phyloP scores from a whole-genome alignment of 2,797 vertebrate species.

The Oceanodroma leucorhoa region DNA sequence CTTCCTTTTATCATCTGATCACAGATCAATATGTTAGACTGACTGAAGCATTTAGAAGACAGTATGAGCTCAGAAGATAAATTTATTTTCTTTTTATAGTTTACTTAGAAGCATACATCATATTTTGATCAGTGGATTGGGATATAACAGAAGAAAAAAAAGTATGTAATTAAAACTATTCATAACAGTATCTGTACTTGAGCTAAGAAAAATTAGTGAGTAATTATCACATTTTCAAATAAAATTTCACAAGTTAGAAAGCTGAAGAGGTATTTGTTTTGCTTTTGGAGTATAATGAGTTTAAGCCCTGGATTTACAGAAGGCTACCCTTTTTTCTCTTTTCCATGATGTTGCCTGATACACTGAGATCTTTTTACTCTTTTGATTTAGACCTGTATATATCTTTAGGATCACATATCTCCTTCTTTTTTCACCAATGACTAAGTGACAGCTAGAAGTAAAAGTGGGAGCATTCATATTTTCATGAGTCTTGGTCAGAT shows the following conservation, averaged over 20 bases:
- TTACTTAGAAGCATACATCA: neutral
- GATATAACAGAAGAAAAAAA: neutral
- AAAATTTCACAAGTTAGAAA: neutral
- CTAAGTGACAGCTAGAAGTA: neutral
- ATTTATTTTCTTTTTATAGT: neutral
- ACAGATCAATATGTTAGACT: neutral
- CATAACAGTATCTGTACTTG: neutral
- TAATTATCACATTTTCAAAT: neutral
- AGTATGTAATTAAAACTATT: neutral
- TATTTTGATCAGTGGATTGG: neutral
- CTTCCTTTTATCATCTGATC: neutral
- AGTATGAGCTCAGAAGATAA: neutral
- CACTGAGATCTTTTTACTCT: neutral
- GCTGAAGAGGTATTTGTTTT: neutral
- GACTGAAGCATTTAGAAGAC: neutral
- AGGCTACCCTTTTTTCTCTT: neutral
- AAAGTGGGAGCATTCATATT: fast-evolving
- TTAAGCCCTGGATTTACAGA: neutral
- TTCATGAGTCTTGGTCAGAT: neutral
- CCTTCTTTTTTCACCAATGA: neutral
- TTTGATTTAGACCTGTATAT: neutral
- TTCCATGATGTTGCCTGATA: neutral
- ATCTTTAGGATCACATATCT: neutral
- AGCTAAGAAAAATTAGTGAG: neutral
- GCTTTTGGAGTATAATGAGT: fast-evolving